Base-by-base conservation (phyloP, 2,888 invertebrate genomes). In the Erebia epiphron region DNA sequence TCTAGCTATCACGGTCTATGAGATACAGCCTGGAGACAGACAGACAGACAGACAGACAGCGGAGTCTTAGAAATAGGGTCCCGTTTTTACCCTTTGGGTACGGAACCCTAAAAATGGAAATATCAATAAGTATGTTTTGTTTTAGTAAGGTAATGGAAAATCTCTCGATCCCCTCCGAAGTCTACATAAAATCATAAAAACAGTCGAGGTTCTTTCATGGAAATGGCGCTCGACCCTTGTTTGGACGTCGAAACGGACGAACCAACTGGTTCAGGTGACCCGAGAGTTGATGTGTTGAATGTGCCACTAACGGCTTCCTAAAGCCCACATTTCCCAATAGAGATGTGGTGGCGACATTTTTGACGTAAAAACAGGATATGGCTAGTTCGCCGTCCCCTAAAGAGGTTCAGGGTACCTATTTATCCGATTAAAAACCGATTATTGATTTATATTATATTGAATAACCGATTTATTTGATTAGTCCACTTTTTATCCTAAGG, bases 291-390 rank as follows among this genome's bases (percentile, higher is more conserved):
- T 86, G 83, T 82, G 82, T 81, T 82, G 82, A 84, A 80, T 84
- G 89, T 86, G 86, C 88, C 81, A 86, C 85, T 90, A 87, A 88
- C 87, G 86, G 83, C 85, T 87, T 87, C 89, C 91, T 83, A 89
- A 90, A 91, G 90, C 91, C 87, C 82, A 88, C 89, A 89, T 91
- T 90, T 86, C 91, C 91, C 85, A 87, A 88, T 89, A 88, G 79
- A 90, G 88, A 84, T 83, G 81, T 80, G 79, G 86, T 87, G 83
- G 88, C 88, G 84, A 89, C 88, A 88, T 89, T 83, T 79, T 85
- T 79, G 80, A 82, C 78, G 84, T 86, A 88, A 88, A 87, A 86
- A 89, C 92, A 91, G 92, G 92, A 92, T 92, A 88, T 86, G 79
- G 80, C 83, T 86, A 18, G 90, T 89, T 87, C 88, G 89, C 69